Evolutionary conservation across 2,113 vertebrate genomes (phyloP), one percentile per base, ranked within the genome.

Genomic region (Bettongia penicillata): DNA sequence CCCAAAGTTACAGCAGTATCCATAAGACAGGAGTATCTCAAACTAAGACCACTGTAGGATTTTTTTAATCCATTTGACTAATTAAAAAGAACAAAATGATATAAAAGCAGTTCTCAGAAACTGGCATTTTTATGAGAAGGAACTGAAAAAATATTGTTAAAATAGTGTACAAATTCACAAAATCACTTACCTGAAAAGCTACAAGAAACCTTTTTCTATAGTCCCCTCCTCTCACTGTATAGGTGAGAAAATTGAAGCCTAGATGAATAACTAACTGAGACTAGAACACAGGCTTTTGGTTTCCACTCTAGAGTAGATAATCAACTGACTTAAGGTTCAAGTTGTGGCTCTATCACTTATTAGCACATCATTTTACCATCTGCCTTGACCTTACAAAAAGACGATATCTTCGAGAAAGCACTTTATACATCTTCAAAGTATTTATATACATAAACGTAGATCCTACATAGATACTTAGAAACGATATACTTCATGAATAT

Each of bases 91-190:
- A 14, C 10, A 37, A 37, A 11, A 31, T 14, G 31, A 68, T 14
- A 14, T 68, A 68, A 68, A 61, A 68, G 31, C 31, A 61, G 57
- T 61, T 28, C 57, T 68, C 31, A 90, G 91, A 93, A 93, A 23
- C 92, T 94, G 8, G 31, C 24, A 96, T 93, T 1, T n/a, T 92
- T 89, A 91, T 94, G 53, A 91, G 1, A 1, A 97, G 68, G 31
- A 68, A 68, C 12, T 68, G 14, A 77, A n/a, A 37, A 77, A n/a
- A 77, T n/a, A 3, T 8, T n/a, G 12, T n/a, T 77, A 37, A 77
- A 77, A 19, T 77, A n/a, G 12, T 19, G 61, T n/a, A 19, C 6
- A 77, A n/a, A 77, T 77, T 16, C 16, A 77, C 5, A 77, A 37
- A 77, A n/a, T 77, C 61, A 77, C 19, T 19, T 77, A 77, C 16